Base-by-base conservation (phyloP, 2,113 vertebrate genomes). In the Garra rufa region DNA sequence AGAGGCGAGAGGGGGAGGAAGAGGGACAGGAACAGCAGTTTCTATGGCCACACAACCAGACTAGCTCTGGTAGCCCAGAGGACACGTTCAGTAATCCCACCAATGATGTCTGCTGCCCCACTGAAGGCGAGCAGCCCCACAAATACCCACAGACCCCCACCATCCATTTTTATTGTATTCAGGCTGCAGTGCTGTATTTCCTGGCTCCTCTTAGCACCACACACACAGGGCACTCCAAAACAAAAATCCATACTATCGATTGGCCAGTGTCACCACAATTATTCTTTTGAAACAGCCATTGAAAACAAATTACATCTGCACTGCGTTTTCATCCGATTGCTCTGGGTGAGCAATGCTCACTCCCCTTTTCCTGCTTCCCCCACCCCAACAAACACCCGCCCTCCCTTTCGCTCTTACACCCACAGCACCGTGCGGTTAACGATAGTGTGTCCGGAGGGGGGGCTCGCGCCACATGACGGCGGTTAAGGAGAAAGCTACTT, bases 261-360 rank as follows among this genome's bases (percentile, higher is more conserved):
- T 95, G 89, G 91, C 81, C 96, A 95, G 96, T 99, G 98, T 99
- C 98, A 99, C 98, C 98, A 98, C 98, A 99, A 99, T 99, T 99
- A 99, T 99, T 99, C 97, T 99, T 99, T 99, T 98, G 97, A 99
- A 99, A 98, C 97, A 98, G 97, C 97, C 98, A 99, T 99, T 99
- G 98, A 99, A 99, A 99, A 99, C 97, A 98, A 99, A 99, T 99
- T 99, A 99, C 97, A 99, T 99, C 98, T 99, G 97, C 98, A 97
- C 97, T 97, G 97, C 96, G 96, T 98, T 98, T 99, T 98, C 96
- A 96, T 97, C 97, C 96, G 94, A 97, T 97, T 94, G 96, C 96
- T 96, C 94, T 92, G 95, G 95, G 96, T 97, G 97, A 99, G 95
- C 97, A 97, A 95, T 96, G 96, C 96, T 97, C 95, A 97, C 90